Percentiles rank a stretch among this genome's conserved stretches.
phyloP scores from a whole-genome alignment of 35 echinoderm and acorn worm genomes.

The Hemicentrotus pulcherrimus region DNA sequence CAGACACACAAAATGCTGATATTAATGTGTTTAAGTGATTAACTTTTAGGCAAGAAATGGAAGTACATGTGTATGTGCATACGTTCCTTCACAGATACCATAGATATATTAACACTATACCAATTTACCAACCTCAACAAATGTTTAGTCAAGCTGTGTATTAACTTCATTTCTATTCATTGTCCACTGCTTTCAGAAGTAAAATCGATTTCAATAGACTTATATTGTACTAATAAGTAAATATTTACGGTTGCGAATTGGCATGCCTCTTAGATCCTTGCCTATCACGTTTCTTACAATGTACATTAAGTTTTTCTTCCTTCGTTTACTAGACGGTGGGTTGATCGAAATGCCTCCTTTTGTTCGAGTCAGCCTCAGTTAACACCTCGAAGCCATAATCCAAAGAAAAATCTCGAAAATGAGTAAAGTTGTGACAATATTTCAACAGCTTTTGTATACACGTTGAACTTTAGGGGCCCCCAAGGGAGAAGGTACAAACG shows the following conservation, averaged over 20 bases:
- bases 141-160: no score
- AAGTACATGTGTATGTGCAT: neutral
- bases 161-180: neutral
- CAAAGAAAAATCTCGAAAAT: neutral
- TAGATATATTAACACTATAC: neutral
- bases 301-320: neutral
- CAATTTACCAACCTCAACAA: neutral
- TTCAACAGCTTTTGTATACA: neutral
- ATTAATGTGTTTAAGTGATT: no score
- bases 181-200: neutral
- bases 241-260: neutral
- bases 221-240: neutral
- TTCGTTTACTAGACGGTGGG: neutral
- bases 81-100: neutral
- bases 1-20: no score
- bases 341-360: neutral
- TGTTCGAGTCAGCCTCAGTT: neutral
- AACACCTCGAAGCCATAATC: neutral
- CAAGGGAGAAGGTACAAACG: neutral
- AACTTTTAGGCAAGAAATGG: neutral
- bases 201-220: conserved; percentile 12
- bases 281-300: neutral
- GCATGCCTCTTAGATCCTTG: neutral
- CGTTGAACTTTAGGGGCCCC: neutral
- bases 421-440: neutral